These are phyloP conservation scores for Rhizoglyphus robini DNA, from an alignment of 1,140 invertebrate species.

Conservation along the genomic window DNA sequence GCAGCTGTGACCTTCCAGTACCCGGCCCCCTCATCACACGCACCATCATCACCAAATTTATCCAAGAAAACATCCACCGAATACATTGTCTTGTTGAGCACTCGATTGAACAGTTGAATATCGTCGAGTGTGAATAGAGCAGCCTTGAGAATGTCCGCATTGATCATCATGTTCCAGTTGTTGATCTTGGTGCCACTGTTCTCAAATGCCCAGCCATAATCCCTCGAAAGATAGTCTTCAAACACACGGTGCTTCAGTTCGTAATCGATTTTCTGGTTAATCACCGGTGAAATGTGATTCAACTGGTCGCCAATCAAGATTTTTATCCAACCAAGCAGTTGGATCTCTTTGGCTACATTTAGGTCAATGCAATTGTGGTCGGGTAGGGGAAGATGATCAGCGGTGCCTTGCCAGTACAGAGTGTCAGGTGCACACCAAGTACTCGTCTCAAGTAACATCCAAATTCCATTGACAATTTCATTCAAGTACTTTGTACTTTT, in stretches of 20 bases:
- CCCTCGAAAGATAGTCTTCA: not conserved
- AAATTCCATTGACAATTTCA: too few relatives aligned
- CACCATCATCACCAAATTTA: constrained; percentile 13
- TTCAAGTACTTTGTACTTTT: too few relatives aligned
- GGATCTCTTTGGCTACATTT: not conserved
- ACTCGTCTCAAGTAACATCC: too few relatives aligned
- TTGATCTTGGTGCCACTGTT: not conserved
- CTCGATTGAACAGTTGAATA: not conserved
- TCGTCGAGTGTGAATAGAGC: too few relatives aligned
- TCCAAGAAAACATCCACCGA: too few relatives aligned
- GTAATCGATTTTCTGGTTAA: not conserved
- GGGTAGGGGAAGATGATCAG: not conserved
- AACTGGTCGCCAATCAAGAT: not conserved
- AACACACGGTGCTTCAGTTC: constrained; percentile 11
- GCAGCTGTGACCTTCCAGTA: constrained; percentile 16
- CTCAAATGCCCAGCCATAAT: not conserved
- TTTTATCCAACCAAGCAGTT: not conserved
- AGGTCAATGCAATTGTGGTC: constrained; percentile 1
- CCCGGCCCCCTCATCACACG: constrained; percentile 14
- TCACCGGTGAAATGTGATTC: not conserved
- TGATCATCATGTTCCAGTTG: constrained; percentile 18
- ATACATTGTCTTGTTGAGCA: constrained; percentile 2
- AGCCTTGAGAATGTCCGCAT: constrained; percentile 10
- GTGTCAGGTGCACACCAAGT: too few relatives aligned
- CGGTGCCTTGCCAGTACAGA: too few relatives aligned